Base-by-base conservation (phyloP, 2,797 vertebrate genomes). In the Limnodromus scolopaceus region DNA sequence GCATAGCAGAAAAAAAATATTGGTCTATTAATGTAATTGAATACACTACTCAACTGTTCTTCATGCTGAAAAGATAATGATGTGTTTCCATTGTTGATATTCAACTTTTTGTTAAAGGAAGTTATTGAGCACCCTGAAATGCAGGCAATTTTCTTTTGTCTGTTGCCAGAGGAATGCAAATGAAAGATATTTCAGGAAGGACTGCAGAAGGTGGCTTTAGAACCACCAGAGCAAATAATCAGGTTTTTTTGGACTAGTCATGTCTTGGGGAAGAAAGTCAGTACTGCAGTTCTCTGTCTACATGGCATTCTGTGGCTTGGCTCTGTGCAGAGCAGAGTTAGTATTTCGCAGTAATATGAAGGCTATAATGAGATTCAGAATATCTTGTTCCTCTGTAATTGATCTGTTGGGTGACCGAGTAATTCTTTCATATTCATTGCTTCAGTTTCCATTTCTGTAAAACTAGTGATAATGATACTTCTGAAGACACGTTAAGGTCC, bases 341-440 rank as follows among this genome's bases (percentile, higher is more conserved):
- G 79, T 68, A n/a, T 86, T 92, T 84, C 24, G 13, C 64, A 79
- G 6, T 70, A 65, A 49, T 34, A 48, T 15, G 32, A 74, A 66
- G 10, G 8, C 49, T 41, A 0, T 69, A 64, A 84, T 93, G 83
- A 75, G 27, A 68, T 79, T 72, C 38, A 72, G 66, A 78, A 65
- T 91, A 76, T 78, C 49, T 88, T 68, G 22, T 88, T 95, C 86
- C 65, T 76, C 22, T 88, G 48, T 77, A 84, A 80, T 36, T 84
- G 68, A 79, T 57, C 69, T 86, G 23, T 53, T 86, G 72, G 28
- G 48, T 81, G 76, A 36, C 61, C 41, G 30, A 76, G 30, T 76
- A 87, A 68, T 86, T 71, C n/a, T 80, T 88, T 70, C 7, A 18
- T 58, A 61, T 72, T 79, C 60, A 64, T 39, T 82, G 48, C 51